phyloP scores from a whole-genome alignment of 2,888 invertebrate species.

The Bellardia pandia region DNA sequence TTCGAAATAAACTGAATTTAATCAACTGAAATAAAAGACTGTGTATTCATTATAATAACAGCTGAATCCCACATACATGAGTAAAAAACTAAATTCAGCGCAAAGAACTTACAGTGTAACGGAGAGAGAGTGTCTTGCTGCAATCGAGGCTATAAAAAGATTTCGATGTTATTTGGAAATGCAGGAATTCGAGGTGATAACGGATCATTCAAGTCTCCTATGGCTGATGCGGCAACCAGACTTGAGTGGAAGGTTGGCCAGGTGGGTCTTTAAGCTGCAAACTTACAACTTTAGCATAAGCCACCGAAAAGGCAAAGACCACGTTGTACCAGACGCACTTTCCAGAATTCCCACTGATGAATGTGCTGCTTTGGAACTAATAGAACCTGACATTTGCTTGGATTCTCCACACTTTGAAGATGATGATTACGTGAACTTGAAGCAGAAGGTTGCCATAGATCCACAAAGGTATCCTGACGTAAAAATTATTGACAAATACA shows the following conservation, averaged over 20 bases:
- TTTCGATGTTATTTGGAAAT: slow-evolving; percentile 37
- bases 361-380: background rate
- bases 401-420: background rate
- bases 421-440: background rate
- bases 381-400: background rate
- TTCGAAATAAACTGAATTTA: too few species aligned
- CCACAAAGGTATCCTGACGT: background rate
- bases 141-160: slow-evolving; percentile 13
- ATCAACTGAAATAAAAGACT: too few species aligned
- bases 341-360: background rate
- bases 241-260: slow-evolving; percentile 3
- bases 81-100: slow-evolving; percentile 26
- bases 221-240: slow-evolving; percentile 29
- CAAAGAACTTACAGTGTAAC: slow-evolving; percentile 27
- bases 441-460: background rate
- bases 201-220: slow-evolving; percentile 28
- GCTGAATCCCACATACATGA: too few species aligned
- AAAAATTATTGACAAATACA: background rate
- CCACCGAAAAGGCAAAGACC: slow-evolving; percentile 9
- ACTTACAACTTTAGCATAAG: slow-evolving; percentile 1
- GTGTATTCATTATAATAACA: too few species aligned
- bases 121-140: slow-evolving; percentile 30
- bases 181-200: slow-evolving; percentile 28
- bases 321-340: background rate
- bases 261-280: slow-evolving; percentile 39